Conservation (phyloP, 2,797 vertebrate genomes). For the Danio aesculapii region DNA sequence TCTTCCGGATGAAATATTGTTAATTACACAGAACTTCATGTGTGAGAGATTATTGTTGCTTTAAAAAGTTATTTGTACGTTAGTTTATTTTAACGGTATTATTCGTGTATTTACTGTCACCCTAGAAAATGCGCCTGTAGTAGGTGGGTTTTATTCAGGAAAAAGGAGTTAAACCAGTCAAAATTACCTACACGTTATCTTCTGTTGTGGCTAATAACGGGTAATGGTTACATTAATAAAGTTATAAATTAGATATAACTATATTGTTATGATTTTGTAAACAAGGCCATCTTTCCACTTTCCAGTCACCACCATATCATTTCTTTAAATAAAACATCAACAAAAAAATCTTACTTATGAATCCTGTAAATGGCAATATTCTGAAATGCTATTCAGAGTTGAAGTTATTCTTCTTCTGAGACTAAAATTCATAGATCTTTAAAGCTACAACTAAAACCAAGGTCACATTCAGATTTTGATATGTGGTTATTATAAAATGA, state of each 20-base stretch:
- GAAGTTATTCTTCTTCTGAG: no score
- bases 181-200: neutral
- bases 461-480: no score
- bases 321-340: neutral
- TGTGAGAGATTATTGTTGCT: neutral
- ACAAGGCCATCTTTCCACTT: neutral
- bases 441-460: no score
- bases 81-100: neutral
- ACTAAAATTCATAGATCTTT: no score
- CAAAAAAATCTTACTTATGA: neutral
- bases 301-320: neutral
- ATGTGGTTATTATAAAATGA: no score
- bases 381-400: no score
- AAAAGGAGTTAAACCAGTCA: neutral
- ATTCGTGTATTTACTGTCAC: no score
- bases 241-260: neutral
- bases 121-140: constrained; percentile 8
- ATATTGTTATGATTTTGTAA: neutral
- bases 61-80: neutral
- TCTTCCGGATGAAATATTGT: constrained; percentile 2
- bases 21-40: neutral
- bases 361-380: no score
- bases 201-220: neutral
- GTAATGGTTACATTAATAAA: neutral
- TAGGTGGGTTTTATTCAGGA: neutral